Evolutionary conservation across 2,888 invertebrate species (phyloP).

Genomic region (Microctonus brassicae): DNA sequence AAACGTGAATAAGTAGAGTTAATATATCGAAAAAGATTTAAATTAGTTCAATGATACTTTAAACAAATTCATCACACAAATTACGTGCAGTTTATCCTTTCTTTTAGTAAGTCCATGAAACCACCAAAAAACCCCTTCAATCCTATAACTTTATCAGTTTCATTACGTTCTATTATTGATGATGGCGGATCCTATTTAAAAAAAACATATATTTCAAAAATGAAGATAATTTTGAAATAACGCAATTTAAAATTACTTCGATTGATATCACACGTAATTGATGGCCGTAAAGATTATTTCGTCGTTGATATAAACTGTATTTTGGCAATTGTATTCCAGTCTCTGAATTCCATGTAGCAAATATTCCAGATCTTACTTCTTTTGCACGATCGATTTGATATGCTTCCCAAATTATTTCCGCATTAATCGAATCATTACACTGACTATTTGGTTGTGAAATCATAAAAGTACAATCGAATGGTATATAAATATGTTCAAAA

Average conservation of each 20-base stretch:
- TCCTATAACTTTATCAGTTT: constrained; percentile 49
- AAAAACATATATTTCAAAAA: no score
- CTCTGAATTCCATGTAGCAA: constrained; percentile 54
- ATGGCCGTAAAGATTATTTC: constrained; percentile 60
- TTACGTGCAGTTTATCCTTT: constrained; percentile 66
- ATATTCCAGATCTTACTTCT: constrained; percentile 49
- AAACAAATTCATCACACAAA: constrained; percentile 28
- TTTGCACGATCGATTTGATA: constrained; percentile 56
- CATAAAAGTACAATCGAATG: constrained; percentile 62
- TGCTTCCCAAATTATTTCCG: constrained; percentile 58
- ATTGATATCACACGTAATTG: constrained; percentile 57
- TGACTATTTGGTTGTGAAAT: constrained; percentile 41
- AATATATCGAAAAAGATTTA: not conserved
- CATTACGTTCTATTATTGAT: constrained; percentile 52
- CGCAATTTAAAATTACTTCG: constrained; percentile 50
- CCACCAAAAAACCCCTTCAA: constrained; percentile 64
- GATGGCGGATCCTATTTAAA: constrained; percentile 66
- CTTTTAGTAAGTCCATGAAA: constrained; percentile 57
- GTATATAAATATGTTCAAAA: constrained; percentile 57
- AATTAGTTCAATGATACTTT: not conserved
- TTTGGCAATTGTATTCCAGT: constrained; percentile 50
- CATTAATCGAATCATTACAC: constrained; percentile 20
- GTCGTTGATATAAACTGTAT: constrained; percentile 57
- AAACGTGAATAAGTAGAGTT: not conserved
- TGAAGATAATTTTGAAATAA: not conserved